Percentiles rank a stretch among this genome's conserved stretches.
Evolutionary conservation across 1,140 invertebrate species (phyloP).

Genomic region (Neomicropteryx cornuta): DNA sequence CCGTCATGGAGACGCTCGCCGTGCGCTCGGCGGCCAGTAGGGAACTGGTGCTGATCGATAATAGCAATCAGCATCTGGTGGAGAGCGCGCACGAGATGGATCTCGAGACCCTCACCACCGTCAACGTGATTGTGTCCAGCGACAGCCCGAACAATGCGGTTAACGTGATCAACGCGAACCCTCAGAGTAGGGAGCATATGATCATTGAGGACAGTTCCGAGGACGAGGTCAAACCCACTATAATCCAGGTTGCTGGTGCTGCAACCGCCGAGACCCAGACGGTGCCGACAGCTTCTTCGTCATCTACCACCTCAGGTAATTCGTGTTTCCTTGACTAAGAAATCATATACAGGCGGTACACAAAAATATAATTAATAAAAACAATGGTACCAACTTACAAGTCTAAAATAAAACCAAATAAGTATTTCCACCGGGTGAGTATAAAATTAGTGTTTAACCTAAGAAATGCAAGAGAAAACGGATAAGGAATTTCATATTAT

Average conservation of each 20-base stretch:
- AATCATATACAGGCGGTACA: too few relatives aligned
- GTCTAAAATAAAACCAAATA: too few relatives aligned
- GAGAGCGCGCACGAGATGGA: constrained; percentile 23
- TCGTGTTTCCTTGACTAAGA: too few relatives aligned
- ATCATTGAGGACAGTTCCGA: constrained; percentile 23
- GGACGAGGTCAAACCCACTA: constrained; percentile 30
- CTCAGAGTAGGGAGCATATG: constrained; percentile 13
- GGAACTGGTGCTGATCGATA: constrained; percentile 39
- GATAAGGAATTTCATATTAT: neutral
- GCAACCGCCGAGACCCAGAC: constrained; percentile 10
- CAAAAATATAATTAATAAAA: too few relatives aligned
- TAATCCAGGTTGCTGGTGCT: constrained; percentile 21
- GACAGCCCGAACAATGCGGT: constrained; percentile 19
- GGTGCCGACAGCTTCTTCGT: too few relatives aligned
- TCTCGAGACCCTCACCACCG: constrained; percentile 33
- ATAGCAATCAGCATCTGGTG: constrained; percentile 20
- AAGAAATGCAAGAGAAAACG: neutral
- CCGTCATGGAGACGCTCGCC: constrained; percentile 38
- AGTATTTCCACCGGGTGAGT: too few relatives aligned
- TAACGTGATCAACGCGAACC: neutral
- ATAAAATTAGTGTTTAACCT: too few relatives aligned
- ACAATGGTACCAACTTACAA: too few relatives aligned
- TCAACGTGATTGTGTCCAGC: constrained; percentile 36
- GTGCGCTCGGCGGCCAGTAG: constrained; percentile 28
- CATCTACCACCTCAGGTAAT: too few relatives aligned